phyloP scores from a whole-genome alignment of 2,888 invertebrate species.

The Blastobasis lacticolella region DNA sequence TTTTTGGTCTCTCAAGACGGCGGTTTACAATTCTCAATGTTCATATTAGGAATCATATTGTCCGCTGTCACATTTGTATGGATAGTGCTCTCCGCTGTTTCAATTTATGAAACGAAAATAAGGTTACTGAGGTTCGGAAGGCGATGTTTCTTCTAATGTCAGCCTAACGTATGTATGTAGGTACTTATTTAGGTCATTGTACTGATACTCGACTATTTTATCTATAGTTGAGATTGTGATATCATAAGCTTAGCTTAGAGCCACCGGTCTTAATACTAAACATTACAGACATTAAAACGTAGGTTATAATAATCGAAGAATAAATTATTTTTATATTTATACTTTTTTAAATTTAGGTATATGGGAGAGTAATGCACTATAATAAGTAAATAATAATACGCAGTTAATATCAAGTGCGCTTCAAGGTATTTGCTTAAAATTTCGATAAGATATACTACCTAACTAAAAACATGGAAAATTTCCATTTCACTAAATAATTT shows the following conservation, averaged over 20 bases:
- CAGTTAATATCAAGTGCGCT: background rate
- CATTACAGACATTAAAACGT: background rate
- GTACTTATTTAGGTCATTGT: background rate
- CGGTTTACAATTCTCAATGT: conserved; percentile 46
- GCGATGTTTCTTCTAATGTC: conserved; percentile 15
- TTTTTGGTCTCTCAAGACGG: conserved; percentile 35
- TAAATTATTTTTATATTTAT: conserved; percentile 12
- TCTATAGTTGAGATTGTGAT: background rate
- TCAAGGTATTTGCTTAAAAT: background rate
- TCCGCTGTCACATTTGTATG: conserved; percentile 44
- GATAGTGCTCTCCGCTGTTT: conserved; percentile 38
- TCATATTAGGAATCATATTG: conserved; percentile 41
- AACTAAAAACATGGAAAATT: background rate
- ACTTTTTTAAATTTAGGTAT: background rate
- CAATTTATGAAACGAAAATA: conserved; percentile 43
- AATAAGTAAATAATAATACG: background rate
- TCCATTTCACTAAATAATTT: background rate
- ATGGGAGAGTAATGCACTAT: background rate
- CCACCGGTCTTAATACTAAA: too few relatives aligned
- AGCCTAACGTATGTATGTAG: background rate
- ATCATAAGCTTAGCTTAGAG: background rate
- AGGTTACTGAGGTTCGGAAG: conserved; percentile 35
- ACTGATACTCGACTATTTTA: background rate
- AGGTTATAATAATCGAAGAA: background rate
- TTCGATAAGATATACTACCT: background rate